A percentile compares a stretch with the other conserved stretches of the same genome.
Conservation (phyloP, 2,888 invertebrate genomes). For the Heliconius charithonia region DNA sequence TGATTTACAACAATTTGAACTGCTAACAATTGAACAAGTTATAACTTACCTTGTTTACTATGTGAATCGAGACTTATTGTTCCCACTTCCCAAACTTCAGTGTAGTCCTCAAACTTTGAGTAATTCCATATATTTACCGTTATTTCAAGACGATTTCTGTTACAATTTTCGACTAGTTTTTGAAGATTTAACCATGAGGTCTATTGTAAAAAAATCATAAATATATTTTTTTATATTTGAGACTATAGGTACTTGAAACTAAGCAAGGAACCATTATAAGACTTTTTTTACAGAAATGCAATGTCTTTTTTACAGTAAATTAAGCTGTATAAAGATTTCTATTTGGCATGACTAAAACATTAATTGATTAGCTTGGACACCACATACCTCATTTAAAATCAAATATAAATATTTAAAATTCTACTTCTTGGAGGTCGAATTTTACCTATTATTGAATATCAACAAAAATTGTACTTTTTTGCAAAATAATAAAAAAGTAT, state of each 20-base stretch:
- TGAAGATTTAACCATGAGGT: not conserved
- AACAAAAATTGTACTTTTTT: too few relatives aligned
- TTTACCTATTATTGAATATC: not conserved
- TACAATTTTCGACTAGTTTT: not conserved
- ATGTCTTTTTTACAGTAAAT: too few relatives aligned
- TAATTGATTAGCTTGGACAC: too few relatives aligned
- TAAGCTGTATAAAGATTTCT: too few relatives aligned
- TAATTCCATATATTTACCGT: not conserved
- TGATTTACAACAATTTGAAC: not conserved
- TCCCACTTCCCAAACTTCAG: conserved; percentile 1
- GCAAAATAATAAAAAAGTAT: too few relatives aligned
- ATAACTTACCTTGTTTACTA: conserved; percentile 18
- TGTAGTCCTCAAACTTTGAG: conserved; percentile 6
- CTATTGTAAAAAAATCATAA: not conserved
- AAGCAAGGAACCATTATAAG: too few relatives aligned
- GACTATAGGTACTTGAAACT: too few relatives aligned
- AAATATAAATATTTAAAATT: not conserved
- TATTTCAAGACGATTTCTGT: not conserved
- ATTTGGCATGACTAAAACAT: too few relatives aligned
- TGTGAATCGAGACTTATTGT: conserved; percentile 23
- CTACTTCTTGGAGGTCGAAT: not conserved
- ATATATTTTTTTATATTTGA: not conserved
- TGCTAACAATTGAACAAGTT: conserved; percentile 16
- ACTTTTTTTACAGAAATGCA: too few relatives aligned
- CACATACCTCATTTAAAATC: too few relatives aligned